Evolutionary conservation across 2,113 vertebrate genomes (phyloP).

Genomic region (Brachyhypopomus gauderio): DNA sequence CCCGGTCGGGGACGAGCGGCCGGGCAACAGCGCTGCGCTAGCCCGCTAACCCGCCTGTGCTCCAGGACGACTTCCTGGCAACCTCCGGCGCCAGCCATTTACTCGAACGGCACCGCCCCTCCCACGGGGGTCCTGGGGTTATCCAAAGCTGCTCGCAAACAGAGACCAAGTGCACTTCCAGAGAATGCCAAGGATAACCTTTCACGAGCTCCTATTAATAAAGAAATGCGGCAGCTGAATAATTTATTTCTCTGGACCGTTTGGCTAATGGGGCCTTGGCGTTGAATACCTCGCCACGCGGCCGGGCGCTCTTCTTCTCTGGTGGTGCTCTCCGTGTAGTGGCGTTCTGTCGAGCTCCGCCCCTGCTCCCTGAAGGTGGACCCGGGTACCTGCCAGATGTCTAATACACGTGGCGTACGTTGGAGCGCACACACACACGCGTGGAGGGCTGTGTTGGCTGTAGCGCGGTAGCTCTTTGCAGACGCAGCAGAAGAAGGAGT

Average conservation of each 20-base stretch:
- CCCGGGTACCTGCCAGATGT: too few relatives aligned
- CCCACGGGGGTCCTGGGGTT: not conserved
- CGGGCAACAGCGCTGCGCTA: not conserved
- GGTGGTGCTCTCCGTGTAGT: not conserved
- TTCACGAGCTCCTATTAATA: not conserved
- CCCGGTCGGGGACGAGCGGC: not conserved
- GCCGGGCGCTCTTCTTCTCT: not conserved
- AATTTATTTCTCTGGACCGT: constrained; percentile 39
- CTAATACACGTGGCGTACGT: too few relatives aligned
- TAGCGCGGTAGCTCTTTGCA: too few relatives aligned
- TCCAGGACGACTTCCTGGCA: not conserved
- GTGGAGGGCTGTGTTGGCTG: too few relatives aligned
- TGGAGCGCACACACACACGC: too few relatives aligned
- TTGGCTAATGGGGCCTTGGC: constrained; percentile 38
- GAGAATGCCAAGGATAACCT: not conserved
- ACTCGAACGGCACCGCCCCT: not conserved
- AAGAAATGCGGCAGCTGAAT: constrained; percentile 12
- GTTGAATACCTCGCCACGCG: constrained; percentile 50
- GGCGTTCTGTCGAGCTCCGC: not conserved
- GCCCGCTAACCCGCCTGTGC: too few relatives aligned
- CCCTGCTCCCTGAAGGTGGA: not conserved
- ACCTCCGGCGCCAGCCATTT: constrained; percentile 13
- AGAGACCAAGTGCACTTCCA: not conserved
- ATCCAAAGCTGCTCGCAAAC: not conserved
- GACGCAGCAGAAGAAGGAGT: too few relatives aligned